phyloP scores from a whole-genome alignment of 2,113 vertebrate genomes.

The Osmerus mordax region DNA sequence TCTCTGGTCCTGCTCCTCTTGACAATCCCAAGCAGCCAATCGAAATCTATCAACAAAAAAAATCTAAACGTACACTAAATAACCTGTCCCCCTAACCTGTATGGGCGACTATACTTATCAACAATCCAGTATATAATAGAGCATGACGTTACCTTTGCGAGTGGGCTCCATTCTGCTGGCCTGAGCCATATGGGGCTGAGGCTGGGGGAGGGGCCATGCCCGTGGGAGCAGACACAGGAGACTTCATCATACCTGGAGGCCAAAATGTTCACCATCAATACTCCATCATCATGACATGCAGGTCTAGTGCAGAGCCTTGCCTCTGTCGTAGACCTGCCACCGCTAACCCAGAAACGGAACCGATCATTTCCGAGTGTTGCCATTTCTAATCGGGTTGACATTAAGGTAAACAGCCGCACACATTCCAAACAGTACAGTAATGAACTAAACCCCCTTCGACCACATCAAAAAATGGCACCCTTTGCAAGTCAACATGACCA shows the following conservation, averaged over 20 bases:
- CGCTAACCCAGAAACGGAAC: no score
- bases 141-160: slow-evolving; percentile 71
- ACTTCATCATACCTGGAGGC: slow-evolving; percentile 77
- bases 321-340: no score
- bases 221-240: slow-evolving; percentile 63
- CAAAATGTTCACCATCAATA: background rate
- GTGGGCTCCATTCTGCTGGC: slow-evolving; percentile 76
- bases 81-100: no score
- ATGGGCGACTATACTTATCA: no score
- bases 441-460: background rate
- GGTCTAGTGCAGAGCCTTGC: no score
- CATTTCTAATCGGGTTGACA: background rate
- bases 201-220: slow-evolving; percentile 60
- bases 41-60: no score
- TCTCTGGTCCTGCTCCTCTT: no score
- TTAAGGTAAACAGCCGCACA: background rate
- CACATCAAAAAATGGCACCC: background rate
- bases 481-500: background rate
- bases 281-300: no score
- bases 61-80: no score
- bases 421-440: background rate
- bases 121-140: no score
- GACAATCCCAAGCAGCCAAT: no score
- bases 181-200: slow-evolving; percentile 65
- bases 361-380: no score